These are phyloP conservation scores for Phoebastria nigripes DNA, from an alignment of 2,797 vertebrate species.

Conservation along the genomic window DNA sequence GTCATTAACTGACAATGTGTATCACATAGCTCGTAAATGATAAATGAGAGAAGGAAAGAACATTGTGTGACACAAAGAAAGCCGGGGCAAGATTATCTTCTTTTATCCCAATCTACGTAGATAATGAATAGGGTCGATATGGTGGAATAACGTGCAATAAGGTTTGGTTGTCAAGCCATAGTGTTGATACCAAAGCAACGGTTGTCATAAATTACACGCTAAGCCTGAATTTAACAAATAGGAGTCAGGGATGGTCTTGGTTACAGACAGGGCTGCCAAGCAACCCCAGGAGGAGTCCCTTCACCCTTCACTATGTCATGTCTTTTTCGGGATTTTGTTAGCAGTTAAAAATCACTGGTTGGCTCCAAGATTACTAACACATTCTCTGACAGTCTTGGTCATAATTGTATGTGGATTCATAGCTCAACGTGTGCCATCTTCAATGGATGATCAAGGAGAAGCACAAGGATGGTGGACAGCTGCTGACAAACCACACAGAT, in stretches of 20 bases:
- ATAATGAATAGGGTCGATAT: conserved; percentile 75
- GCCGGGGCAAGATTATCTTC: conserved; percentile 77
- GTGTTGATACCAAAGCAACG: not conserved
- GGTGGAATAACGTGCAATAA: not conserved
- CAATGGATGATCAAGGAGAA: not conserved
- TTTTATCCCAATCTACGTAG: conserved; percentile 73
- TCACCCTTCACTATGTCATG: not conserved
- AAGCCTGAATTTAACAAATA: not conserved
- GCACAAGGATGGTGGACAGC: not conserved
- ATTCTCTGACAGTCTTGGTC: not conserved
- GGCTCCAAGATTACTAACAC: not conserved
- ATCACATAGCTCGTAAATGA: conserved; percentile 80
- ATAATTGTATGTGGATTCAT: not conserved
- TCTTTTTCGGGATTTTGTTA: not conserved
- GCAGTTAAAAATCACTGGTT: not conserved
- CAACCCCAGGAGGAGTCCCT: not conserved
- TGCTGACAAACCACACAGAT: not conserved
- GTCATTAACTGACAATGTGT: conserved; percentile 67
- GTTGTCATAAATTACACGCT: not conserved
- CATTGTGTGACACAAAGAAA: conserved; percentile 68
- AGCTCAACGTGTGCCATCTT: not conserved
- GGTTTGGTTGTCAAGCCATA: not conserved
- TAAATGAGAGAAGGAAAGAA: conserved; percentile 76
- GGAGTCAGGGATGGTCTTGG: not conserved
- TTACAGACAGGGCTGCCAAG: not conserved